Percentiles rank a stretch among this genome's conserved stretches.
Conservation (phyloP, 2,888 invertebrate species). For the Hypselothyrea guttata region DNA sequence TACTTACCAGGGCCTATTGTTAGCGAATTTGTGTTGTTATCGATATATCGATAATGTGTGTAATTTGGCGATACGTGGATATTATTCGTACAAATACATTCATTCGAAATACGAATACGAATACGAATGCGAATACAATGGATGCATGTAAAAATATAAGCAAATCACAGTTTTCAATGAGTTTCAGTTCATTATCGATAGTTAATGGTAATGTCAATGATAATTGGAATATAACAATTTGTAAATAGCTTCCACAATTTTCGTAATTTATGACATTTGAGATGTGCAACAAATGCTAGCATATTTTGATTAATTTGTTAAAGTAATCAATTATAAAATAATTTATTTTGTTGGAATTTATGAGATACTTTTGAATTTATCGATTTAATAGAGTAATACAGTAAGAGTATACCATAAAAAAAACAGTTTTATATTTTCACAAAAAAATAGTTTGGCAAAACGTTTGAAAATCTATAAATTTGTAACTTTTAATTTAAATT, state of each 20-base stretch:
- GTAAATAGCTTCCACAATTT: constrained; percentile 24
- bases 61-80: constrained; percentile 52
- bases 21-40: constrained; percentile 30
- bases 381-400: no score
- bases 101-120: constrained; percentile 9
- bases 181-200: not conserved
- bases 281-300: constrained; percentile 1
- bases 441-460: no score
- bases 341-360: no score
- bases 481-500: no score
- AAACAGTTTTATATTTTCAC: no score
- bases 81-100: constrained; percentile 35
- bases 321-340: no score
- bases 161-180: constrained; percentile 39
- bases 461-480: no score
- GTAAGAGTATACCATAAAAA: no score
- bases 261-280: constrained; percentile 6
- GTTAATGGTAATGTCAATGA: no score
- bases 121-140: constrained; percentile 16
- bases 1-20: constrained; percentile 78
- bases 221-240: constrained; percentile 1
- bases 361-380: no score
- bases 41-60: constrained; percentile 31
- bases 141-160: constrained; percentile 32
- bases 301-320: no score